phyloP scores from a whole-genome alignment of 1,140 invertebrate species.

The Himalopsyche phryganea region DNA sequence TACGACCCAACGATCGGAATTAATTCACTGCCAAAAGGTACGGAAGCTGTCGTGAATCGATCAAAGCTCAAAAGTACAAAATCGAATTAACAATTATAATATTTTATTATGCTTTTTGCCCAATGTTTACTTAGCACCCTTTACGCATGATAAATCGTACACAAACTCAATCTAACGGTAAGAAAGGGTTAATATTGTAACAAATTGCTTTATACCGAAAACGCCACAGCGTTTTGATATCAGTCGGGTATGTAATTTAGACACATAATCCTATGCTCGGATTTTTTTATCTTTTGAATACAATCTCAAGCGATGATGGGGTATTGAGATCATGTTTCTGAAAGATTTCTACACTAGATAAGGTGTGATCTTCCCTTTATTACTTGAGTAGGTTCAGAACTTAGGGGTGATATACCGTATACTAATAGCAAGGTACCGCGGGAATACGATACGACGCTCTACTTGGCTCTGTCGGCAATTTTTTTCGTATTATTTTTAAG shows the following conservation, averaged over 20 bases:
- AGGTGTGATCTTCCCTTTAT: constrained; percentile 34
- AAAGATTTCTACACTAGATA: constrained; percentile 27
- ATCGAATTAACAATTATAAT: constrained; percentile 49
- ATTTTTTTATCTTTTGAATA: constrained; percentile 10
- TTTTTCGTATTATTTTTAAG: not conserved
- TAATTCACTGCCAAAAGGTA: constrained; percentile 3
- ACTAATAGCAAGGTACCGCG: constrained; percentile 6
- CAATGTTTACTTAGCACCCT: constrained; percentile 58
- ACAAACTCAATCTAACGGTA: constrained; percentile 36
- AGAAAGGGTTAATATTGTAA: constrained; percentile 14
- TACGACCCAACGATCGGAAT: constrained; percentile 6
- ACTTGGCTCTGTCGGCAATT: not conserved
- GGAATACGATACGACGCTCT: constrained; percentile 13
- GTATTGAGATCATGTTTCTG: constrained; percentile 32
- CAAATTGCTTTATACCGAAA: constrained; percentile 31
- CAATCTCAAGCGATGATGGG: constrained; percentile 31
- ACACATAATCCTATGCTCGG: constrained; percentile 28
- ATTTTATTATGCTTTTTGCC: constrained; percentile 41
- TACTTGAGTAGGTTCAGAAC: constrained; percentile 8
- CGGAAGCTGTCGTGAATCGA: constrained; percentile 24
- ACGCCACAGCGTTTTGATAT: too few species aligned
- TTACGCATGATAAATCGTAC: constrained; percentile 50
- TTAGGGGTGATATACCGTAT: not conserved
- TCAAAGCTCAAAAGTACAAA: constrained; percentile 18
- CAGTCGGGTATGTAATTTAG: constrained; percentile 36